Base-by-base conservation (phyloP, 2,797 vertebrate species). In the Gymnodraco acuticeps region DNA sequence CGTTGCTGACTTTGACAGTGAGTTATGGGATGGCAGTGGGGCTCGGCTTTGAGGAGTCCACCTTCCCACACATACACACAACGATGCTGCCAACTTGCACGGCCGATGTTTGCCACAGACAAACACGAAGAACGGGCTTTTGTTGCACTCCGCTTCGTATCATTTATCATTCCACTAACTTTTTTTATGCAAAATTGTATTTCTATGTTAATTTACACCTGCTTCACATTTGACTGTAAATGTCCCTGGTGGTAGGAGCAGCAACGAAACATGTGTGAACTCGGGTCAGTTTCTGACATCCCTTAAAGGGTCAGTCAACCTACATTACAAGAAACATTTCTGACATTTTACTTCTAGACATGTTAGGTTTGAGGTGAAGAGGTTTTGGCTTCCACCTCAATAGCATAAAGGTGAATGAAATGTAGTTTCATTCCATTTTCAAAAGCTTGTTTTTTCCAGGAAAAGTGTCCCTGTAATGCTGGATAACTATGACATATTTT, bases 1-100 rank as follows among this genome's bases (percentile, higher is more conserved):
- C 52, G 11, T 81, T 78, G 80, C 83, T 84, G 65, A 82, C 81
- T 89, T 73, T 92, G 89, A 93, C 90, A 89, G 82, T 91, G 91
- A 93, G 79, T 92, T 93, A 91, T 90, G 84, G 73, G 50, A 66
- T 65, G 77, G 79, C 79, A 78, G 77, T 86, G 82, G 86, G 84
- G 70, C 83, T 90, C 84, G 43, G 90, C 83, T 92, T 85, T 88
- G 83, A 85, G 86, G 78, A 86, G 83, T 87, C 87, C 84, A 92
- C 89, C 88, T 87, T 87, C 88, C 82, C 80, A 87, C 85, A 84
- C 61, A 51, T 54, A 75, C 61, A 73, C 80, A 67, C 73, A 66
- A 64, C 23, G 8, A 69, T n/a, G 31, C 70, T 82, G 87, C 83
- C 85, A 87, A 80, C 81, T 82, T 74, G 66, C 33, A 10, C 31